Evolutionary conservation across 2,113 vertebrate species (phyloP).

Genomic region (Scomber scombrus): DNA sequence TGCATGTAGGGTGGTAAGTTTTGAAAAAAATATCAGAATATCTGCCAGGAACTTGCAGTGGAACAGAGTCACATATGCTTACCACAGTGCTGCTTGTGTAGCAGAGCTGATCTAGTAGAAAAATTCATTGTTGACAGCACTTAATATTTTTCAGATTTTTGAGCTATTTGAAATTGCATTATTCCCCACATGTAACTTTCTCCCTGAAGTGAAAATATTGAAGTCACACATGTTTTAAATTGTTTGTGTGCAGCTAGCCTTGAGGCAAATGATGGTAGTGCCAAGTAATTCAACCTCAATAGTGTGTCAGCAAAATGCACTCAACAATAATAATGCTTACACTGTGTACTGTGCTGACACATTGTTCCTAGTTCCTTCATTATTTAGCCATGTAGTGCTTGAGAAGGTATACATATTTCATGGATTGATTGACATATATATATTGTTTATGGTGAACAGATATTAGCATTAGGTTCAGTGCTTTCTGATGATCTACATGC

Average conservation of each 20-base stretch:
- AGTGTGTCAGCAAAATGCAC: conserved; percentile 63
- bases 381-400: conserved; percentile 37
- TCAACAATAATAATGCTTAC: conserved; percentile 56
- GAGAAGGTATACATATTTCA: conserved; percentile 49
- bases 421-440: conserved; percentile 49
- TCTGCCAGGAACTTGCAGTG: not conserved
- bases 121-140: not conserved
- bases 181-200: conserved; percentile 5
- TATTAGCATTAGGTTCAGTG: conserved; percentile 46
- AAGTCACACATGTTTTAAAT: conserved; percentile 17
- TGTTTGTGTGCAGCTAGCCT: conserved; percentile 34
- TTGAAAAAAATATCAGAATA: not conserved
- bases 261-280: conserved; percentile 13
- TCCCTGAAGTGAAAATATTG: conserved; percentile 28
- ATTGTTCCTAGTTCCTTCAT: conserved; percentile 29
- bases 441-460: conserved; percentile 55
- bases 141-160: conserved; percentile 22
- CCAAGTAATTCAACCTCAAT: conserved; percentile 48
- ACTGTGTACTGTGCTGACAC: conserved; percentile 53
- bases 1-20: not conserved
- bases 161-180: conserved; percentile 18
- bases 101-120: not conserved
- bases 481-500: conserved; percentile 57
- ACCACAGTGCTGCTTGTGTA: not conserved
- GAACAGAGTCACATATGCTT: not conserved